Evolutionary conservation across 2,113 vertebrate genomes (phyloP).

Genomic region (Pristiophorus japonicus): DNA sequence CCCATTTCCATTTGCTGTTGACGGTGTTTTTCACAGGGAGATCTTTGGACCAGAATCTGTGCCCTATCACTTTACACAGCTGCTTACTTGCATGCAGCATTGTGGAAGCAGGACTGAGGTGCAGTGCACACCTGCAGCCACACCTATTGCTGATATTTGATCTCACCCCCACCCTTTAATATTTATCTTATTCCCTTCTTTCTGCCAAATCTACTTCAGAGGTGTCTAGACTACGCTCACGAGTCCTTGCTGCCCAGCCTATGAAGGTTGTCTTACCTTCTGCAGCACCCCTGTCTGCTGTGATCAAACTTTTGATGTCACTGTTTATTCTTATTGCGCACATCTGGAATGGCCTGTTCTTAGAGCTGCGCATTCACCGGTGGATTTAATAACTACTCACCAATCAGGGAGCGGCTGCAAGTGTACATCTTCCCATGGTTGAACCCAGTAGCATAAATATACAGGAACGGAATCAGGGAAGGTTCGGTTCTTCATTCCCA

Average conservation of each 20-base stretch:
- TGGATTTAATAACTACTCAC: not conserved
- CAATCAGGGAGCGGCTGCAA: not conserved
- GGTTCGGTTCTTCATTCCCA: not conserved
- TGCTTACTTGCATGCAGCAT: too few relatives aligned
- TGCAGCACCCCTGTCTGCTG: not conserved
- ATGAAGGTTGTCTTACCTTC: not conserved
- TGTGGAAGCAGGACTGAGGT: not conserved
- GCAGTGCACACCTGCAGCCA: not conserved
- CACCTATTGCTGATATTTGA: not conserved
- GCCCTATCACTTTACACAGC: too few relatives aligned
- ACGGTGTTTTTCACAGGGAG: too few relatives aligned
- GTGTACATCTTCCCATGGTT: not conserved
- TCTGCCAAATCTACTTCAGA: not conserved
- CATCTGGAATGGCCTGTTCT: not conserved
- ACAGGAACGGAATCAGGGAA: not conserved
- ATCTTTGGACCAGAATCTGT: too few relatives aligned
- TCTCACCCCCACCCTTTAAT: not conserved
- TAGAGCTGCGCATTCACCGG: not conserved
- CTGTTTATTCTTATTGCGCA: not conserved
- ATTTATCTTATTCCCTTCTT: not conserved
- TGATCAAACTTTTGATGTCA: not conserved
- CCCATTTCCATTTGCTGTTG: too few relatives aligned
- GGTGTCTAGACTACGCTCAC: not conserved
- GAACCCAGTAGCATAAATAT: not conserved
- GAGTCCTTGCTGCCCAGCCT: not conserved